phyloP scores from a whole-genome alignment of 2,797 vertebrate genomes.

The Anableps anableps region DNA sequence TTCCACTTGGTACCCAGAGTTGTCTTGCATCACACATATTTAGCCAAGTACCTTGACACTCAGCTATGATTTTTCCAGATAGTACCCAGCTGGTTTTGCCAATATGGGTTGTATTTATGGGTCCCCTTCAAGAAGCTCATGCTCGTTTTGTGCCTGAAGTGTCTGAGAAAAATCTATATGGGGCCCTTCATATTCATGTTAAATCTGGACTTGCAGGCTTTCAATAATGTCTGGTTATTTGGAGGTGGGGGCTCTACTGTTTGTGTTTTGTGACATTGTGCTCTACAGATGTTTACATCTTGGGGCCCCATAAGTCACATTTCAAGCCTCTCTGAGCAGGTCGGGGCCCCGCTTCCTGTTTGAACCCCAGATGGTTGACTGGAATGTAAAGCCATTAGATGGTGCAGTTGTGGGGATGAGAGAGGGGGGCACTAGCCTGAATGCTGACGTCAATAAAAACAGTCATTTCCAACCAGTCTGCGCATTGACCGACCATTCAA shows the following conservation, averaged over 20 bases:
- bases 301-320: background rate
- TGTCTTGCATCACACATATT: no score
- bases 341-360: conserved; percentile 17
- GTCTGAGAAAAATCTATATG: background rate
- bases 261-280: background rate
- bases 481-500: conserved; percentile 78
- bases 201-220: background rate
- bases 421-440: conserved; percentile 50
- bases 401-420: conserved; percentile 68
- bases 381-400: conserved; percentile 69
- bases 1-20: no score
- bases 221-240: background rate
- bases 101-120: background rate
- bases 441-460: conserved; percentile 82
- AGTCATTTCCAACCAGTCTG: conserved; percentile 78
- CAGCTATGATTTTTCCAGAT: background rate
- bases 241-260: no score
- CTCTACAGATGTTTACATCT: background rate
- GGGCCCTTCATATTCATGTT: background rate
- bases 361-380: conserved; percentile 43
- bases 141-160: background rate
- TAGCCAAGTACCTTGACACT: background rate
- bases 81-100: background rate
- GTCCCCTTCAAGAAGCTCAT: background rate
- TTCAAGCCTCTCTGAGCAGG: background rate